phyloP scores from a whole-genome alignment of 1,140 invertebrate genomes.

The Trachymyrmex septentrionalis region DNA sequence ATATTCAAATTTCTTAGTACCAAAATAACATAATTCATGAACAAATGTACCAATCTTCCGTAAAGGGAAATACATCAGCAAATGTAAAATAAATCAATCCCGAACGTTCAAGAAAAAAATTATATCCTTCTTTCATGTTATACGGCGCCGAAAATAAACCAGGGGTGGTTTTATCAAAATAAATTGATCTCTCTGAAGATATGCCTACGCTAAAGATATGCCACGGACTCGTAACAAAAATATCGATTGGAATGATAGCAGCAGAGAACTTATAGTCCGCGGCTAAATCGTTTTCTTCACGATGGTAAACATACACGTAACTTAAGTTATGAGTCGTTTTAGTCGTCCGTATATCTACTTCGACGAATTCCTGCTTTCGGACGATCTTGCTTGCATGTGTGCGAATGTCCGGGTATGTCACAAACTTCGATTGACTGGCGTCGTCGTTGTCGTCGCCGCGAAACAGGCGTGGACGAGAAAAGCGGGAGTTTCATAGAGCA shows the following conservation, averaged over 20 bases:
- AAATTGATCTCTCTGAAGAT: neutral
- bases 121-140: neutral
- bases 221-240: neutral
- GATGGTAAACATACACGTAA: constrained; percentile 17
- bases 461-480: neutral
- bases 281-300: neutral
- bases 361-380: too few species aligned
- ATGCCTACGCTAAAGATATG: neutral
- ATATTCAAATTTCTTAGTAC: too few species aligned
- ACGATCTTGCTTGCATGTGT: neutral
- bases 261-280: neutral
- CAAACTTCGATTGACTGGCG: constrained; percentile 35
- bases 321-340: constrained; percentile 13
- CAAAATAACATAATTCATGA: too few species aligned
- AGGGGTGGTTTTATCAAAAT: neutral
- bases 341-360: too few species aligned
- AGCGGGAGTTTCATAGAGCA: neutral
- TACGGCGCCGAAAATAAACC: neutral
- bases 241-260: constrained; percentile 21
- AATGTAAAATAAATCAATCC: too few species aligned
- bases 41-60: too few species aligned
- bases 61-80: too few species aligned
- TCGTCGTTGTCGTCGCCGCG: neutral
- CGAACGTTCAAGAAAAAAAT: too few species aligned
- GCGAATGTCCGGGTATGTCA: neutral